Conservation (phyloP, 2,888 invertebrate genomes). For the Copidosoma aretas region DNA sequence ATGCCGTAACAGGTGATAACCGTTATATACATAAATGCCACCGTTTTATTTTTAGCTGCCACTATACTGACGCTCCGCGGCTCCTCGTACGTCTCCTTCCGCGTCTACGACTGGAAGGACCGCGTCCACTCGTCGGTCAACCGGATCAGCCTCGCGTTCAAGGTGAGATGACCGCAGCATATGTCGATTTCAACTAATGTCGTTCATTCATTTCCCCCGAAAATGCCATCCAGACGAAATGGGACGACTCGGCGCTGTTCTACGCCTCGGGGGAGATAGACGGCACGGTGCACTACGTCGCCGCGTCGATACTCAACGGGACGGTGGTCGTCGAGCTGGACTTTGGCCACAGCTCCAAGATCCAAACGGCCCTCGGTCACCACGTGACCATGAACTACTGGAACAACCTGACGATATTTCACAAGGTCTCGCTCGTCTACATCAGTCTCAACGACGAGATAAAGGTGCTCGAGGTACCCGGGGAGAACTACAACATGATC, state of each 20-base stretch:
- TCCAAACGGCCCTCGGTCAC: slow-evolving; percentile 73
- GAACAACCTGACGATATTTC: slow-evolving; percentile 89
- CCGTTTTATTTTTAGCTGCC: slow-evolving; percentile 70
- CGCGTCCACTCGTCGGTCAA: slow-evolving; percentile 87
- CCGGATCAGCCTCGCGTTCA: slow-evolving; percentile 87
- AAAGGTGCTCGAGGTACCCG: slow-evolving; percentile 75
- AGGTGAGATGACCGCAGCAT: slow-evolving; percentile 68
- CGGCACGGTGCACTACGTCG: slow-evolving; percentile 87
- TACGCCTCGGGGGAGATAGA: slow-evolving; percentile 92
- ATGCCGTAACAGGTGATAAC: too few species aligned
- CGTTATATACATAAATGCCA: too few species aligned
- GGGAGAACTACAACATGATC: slow-evolving; percentile 75
- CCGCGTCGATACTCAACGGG: slow-evolving; percentile 83
- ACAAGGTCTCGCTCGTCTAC: slow-evolving; percentile 76
- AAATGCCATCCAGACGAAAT: slow-evolving; percentile 80
- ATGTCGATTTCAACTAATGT: too few species aligned
- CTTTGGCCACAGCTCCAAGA: slow-evolving; percentile 79
- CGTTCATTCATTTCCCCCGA: too few species aligned
- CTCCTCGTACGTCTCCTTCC: slow-evolving; percentile 90
- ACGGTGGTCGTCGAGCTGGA: slow-evolving; percentile 86
- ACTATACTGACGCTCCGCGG: slow-evolving; percentile 87
- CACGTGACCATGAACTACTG: slow-evolving; percentile 78
- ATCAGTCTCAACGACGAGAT: slow-evolving; percentile 79
- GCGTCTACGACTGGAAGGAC: slow-evolving; percentile 92
- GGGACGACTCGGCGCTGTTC: slow-evolving; percentile 89